Conservation (phyloP, 2,113 vertebrate species). For the Montifringilla adamsi region DNA sequence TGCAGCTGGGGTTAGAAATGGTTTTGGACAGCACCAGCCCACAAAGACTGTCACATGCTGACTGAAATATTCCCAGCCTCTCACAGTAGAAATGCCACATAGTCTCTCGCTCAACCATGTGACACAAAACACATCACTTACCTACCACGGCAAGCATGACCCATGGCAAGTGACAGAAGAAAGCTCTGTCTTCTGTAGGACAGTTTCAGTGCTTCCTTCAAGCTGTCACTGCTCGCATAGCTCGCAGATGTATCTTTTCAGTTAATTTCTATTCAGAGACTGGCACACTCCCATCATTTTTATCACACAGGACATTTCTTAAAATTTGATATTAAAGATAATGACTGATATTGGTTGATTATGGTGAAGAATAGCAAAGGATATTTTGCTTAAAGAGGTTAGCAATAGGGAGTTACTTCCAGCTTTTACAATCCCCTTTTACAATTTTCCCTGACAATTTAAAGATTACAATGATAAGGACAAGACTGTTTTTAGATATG, state of each 20-base stretch:
- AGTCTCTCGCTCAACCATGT: background rate
- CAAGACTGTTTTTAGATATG: background rate
- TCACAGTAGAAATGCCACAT: background rate
- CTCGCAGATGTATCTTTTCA: background rate
- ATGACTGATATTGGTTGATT: background rate
- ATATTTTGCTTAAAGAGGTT: background rate
- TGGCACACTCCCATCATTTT: background rate
- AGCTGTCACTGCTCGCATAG: background rate
- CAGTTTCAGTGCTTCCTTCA: background rate
- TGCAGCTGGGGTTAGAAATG: background rate
- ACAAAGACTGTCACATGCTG: background rate
- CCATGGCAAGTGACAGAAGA: background rate
- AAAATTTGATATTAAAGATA: background rate
- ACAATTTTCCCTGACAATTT: background rate
- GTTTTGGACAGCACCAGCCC: background rate
- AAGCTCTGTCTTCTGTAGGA: background rate
- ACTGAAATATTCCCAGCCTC: background rate
- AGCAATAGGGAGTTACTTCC: background rate
- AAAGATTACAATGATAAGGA: background rate
- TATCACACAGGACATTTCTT: background rate
- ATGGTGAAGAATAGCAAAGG: background rate
- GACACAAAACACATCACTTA: background rate
- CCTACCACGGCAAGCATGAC: background rate
- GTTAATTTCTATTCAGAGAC: background rate
- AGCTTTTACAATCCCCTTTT: background rate